phyloP scores from a whole-genome alignment of 1,140 invertebrate genomes.

The Apis laboriosa region DNA sequence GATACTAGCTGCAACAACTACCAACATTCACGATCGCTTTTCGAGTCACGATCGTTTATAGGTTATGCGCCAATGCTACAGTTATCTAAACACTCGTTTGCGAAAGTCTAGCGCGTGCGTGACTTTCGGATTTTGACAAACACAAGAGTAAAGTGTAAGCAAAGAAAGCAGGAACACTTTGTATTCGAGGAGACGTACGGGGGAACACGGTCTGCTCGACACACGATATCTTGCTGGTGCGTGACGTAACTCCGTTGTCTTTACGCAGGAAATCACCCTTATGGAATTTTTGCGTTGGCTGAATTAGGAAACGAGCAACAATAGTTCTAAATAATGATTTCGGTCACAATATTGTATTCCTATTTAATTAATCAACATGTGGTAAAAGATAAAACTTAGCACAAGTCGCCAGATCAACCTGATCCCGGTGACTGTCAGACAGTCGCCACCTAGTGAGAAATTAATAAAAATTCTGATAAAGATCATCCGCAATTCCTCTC shows the following conservation, averaged over 20 bases:
- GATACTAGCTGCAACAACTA: constrained; percentile 41
- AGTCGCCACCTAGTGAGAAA: constrained; percentile 62
- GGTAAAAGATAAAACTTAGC: constrained; percentile 69
- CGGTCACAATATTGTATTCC: constrained; percentile 46
- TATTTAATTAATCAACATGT: constrained; percentile 73
- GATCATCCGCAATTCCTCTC: constrained; percentile 39
- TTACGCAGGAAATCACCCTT: constrained; percentile 28
- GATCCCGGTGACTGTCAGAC: constrained; percentile 70
- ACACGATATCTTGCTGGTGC: constrained; percentile 59
- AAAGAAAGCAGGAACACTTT: constrained; percentile 48
- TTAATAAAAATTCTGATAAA: constrained; percentile 8
- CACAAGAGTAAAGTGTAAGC: constrained; percentile 8
- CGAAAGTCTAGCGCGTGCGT: constrained; percentile 49
- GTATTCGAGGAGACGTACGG: constrained; percentile 54
- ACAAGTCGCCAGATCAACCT: constrained; percentile 69
- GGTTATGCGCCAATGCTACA: constrained; percentile 64
- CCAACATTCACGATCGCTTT: constrained; percentile 65
- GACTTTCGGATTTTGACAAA: constrained; percentile 48
- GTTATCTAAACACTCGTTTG: constrained; percentile 28
- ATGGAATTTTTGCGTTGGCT: constrained; percentile 32
- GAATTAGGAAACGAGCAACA: constrained; percentile 45
- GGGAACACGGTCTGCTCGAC: constrained; percentile 45
- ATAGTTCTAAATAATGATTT: constrained; percentile 44
- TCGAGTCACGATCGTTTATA: constrained; percentile 58
- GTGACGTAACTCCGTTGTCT: constrained; percentile 65